Percentiles rank a stretch among this genome's conserved stretches.
Evolutionary conservation across 2,888 invertebrate species (phyloP).

Genomic region (Hyles lineata): DNA sequence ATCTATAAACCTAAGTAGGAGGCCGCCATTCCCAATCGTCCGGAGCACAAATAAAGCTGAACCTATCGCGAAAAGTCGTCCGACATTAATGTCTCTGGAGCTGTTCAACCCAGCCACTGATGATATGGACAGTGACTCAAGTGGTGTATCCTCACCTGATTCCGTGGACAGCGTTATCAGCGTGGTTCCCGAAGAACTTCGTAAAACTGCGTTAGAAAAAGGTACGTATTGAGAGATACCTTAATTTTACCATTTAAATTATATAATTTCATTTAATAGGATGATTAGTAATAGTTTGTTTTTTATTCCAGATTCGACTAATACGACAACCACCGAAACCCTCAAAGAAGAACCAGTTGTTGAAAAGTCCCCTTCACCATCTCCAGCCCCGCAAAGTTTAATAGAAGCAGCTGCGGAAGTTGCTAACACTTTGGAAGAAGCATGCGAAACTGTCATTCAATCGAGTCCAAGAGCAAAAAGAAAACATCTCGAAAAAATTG

Average conservation of each 20-base stretch:
- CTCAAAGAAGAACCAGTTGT: conserved; percentile 57
- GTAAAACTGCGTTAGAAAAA: conserved; percentile 75
- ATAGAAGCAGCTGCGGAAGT: conserved; percentile 88
- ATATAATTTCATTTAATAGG: background rate
- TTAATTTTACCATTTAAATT: background rate
- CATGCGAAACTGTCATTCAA: conserved; percentile 88
- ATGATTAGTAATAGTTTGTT: background rate
- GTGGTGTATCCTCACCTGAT: conserved; percentile 94
- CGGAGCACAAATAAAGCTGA: conserved; percentile 86
- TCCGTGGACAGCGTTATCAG: conserved; percentile 94
- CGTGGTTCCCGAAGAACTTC: conserved; percentile 87
- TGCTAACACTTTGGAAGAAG: conserved; percentile 87
- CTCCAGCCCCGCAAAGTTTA: conserved; percentile 76
- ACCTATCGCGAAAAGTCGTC: conserved; percentile 87
- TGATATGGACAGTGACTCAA: conserved; percentile 95
- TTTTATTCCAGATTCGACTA: conserved; percentile 63
- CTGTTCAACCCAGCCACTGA: conserved; percentile 96
- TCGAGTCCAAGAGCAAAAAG: conserved; percentile 84
- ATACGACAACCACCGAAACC: conserved; percentile 50
- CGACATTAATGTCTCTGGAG: conserved; percentile 91
- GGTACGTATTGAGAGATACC: conserved; percentile 53
- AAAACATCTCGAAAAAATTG: conserved; percentile 79
- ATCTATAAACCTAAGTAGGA: conserved; percentile 78
- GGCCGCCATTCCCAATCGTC: conserved; percentile 88
- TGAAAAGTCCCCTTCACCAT: conserved; percentile 57